Evolutionary conservation across 2,797 vertebrate genomes (phyloP).

Genomic region (Anas capensis): DNA sequence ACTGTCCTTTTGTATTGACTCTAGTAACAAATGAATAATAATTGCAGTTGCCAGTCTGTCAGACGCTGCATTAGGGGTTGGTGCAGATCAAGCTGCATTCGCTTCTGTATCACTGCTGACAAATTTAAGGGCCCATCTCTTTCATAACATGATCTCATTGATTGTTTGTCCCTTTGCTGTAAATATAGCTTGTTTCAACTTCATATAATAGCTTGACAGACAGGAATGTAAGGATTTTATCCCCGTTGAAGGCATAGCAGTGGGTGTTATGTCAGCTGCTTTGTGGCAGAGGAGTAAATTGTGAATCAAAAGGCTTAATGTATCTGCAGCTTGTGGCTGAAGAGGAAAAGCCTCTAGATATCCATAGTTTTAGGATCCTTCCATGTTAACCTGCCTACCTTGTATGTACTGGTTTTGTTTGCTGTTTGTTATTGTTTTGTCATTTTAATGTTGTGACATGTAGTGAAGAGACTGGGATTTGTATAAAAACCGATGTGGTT

Average conservation of each 20-base stretch:
- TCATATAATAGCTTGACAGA: not conserved
- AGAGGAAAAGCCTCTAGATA: not conserved
- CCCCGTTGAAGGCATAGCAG: not conserved
- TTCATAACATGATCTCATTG: not conserved
- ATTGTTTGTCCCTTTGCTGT: conserved; percentile 8
- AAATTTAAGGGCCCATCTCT: conserved; percentile 1
- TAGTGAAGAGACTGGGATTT: not conserved
- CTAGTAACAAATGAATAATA: not conserved
- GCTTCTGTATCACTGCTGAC: conserved; percentile 7
- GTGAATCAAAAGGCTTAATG: not conserved
- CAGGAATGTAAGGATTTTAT: not conserved
- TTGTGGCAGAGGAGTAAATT: not conserved
- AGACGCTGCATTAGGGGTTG: not conserved
- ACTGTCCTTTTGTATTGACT: not conserved
- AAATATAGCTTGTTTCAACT: conserved; percentile 28
- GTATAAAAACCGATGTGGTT: not conserved
- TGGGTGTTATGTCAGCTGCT: not conserved
- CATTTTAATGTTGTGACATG: not conserved
- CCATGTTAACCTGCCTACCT: not conserved
- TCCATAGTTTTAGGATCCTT: not conserved
- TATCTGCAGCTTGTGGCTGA: not conserved
- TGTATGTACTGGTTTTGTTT: not conserved
- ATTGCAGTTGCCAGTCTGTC: conserved; percentile 36
- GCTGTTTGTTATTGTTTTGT: not conserved
- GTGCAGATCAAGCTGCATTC: not conserved